A percentile compares a stretch with the other conserved stretches of the same genome.
phyloP scores from a whole-genome alignment of 2,797 vertebrate species.

The Cuniculus paca region DNA sequence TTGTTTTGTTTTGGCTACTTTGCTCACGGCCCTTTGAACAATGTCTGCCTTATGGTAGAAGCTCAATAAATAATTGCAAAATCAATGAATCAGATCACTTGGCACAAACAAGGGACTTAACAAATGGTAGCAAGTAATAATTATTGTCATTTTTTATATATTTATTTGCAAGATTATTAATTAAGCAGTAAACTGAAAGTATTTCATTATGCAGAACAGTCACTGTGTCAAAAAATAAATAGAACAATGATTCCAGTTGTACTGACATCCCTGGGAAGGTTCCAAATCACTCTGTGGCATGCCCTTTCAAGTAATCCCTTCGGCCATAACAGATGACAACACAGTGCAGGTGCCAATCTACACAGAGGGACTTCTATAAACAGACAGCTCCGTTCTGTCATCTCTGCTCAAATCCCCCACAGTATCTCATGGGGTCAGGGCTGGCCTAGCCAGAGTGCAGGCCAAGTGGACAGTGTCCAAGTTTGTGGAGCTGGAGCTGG shows the following conservation, averaged over 20 bases:
- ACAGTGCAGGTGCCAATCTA: constrained; percentile 59
- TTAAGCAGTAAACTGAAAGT: constrained; percentile 57
- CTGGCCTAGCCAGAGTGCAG: constrained; percentile 49
- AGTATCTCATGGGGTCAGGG: constrained; percentile 33
- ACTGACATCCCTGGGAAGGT: neutral
- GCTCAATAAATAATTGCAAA: constrained; percentile 16
- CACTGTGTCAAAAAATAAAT: constrained; percentile 24
- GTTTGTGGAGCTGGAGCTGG: constrained; percentile 39
- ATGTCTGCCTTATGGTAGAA: neutral
- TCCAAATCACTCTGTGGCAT: neutral
- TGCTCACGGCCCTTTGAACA: neutral
- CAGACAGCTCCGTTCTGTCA: constrained; percentile 52
- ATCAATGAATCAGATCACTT: constrained; percentile 6
- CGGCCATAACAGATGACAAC: constrained; percentile 56
- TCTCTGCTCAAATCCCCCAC: constrained; percentile 63
- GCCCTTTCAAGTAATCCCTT: constrained; percentile 58
- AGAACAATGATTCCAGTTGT: neutral
- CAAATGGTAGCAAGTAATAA: constrained; percentile 1
- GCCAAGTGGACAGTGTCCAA: constrained; percentile 75
- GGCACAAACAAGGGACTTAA: neutral
- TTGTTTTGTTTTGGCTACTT: neutral
- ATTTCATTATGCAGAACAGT: constrained; percentile 6
- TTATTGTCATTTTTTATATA: constrained; percentile 6
- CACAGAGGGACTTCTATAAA: constrained; percentile 73
- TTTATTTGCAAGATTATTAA: constrained; percentile 52